Percentiles rank a stretch among this genome's conserved stretches.
phyloP scores from a whole-genome alignment of 1,140 invertebrate species.

The Papilio machaon region DNA sequence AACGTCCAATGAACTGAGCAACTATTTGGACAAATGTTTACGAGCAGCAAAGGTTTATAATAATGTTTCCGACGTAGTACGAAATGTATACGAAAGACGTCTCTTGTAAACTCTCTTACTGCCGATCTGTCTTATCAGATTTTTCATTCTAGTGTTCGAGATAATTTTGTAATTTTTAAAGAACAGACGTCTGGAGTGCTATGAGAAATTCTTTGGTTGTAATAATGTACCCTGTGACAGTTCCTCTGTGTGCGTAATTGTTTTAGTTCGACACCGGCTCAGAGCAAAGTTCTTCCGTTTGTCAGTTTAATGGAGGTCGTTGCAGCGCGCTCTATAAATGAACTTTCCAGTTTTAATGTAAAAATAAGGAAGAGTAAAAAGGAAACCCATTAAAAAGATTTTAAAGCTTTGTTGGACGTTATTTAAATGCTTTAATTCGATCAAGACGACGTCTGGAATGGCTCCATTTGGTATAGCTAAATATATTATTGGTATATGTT shows the following conservation, averaged over 20 bases:
- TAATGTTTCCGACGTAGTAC: no score
- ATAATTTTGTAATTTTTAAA: not conserved
- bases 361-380: conserved; percentile 17
- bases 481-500: not conserved
- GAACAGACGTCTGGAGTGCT: not conserved
- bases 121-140: no score
- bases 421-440: conserved; percentile 11
- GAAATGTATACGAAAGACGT: no score
- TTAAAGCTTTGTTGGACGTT: conserved; percentile 9
- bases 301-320: conserved; percentile 22
- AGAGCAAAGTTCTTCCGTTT: conserved; percentile 14
- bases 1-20: no score
- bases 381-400: conserved; percentile 23
- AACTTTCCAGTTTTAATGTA: conserved; percentile 17
- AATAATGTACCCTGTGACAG: conserved; percentile 4
- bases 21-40: no score
- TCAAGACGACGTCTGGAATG: not conserved
- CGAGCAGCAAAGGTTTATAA: no score
- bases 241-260: not conserved
- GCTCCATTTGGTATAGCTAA: not conserved
- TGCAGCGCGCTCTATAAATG: conserved; percentile 9
- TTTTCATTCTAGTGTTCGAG: no score
- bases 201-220: not conserved
- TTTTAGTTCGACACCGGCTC: conserved; percentile 2
- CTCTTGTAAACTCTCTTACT: no score